Evolutionary conservation across 1,140 invertebrate species (phyloP).

Genomic region (Contarinia nasturtii): DNA sequence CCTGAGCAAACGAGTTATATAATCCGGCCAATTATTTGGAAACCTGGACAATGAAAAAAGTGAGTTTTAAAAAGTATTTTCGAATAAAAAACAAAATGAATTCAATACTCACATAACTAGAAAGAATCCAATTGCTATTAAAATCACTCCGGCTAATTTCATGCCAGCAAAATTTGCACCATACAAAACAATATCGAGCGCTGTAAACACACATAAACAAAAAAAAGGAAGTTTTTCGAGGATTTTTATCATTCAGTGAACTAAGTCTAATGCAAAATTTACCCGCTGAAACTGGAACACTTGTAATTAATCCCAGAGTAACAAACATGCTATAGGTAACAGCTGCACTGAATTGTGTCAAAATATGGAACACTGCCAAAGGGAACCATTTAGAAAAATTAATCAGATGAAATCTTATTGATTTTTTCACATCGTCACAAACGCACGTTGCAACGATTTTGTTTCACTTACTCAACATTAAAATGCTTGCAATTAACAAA

Average conservation of each 20-base stretch:
- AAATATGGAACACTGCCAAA: conserved; percentile 68
- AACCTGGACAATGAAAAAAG: conserved; percentile 24
- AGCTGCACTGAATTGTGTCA: conserved; percentile 77
- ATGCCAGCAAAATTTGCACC: conserved; percentile 74
- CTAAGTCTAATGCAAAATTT: conserved; percentile 15
- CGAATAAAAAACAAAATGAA: too few relatives aligned
- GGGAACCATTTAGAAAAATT: conserved; percentile 8
- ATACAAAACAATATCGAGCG: conserved; percentile 70
- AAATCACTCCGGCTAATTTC: conserved; percentile 81
- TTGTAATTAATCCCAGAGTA: conserved; percentile 74
- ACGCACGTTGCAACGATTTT: too few relatives aligned
- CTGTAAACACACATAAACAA: conserved; percentile 29
- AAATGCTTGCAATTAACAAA: conserved; percentile 51
- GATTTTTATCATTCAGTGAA: neutral
- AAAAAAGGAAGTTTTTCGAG: neutral
- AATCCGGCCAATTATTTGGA: conserved; percentile 88
- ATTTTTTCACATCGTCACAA: too few relatives aligned
- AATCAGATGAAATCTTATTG: too few relatives aligned
- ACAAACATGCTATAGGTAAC: conserved; percentile 86
- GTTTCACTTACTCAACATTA: conserved; percentile 46
- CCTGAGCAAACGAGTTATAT: conserved; percentile 72
- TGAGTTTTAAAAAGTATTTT: too few relatives aligned
- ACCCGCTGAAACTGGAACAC: conserved; percentile 85
- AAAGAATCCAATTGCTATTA: conserved; percentile 79
- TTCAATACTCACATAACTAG: conserved; percentile 56